A percentile compares a stretch with the other conserved stretches of the same genome.
Conservation (phyloP, 2,888 invertebrate species). For the Orthonevra nobilis region DNA sequence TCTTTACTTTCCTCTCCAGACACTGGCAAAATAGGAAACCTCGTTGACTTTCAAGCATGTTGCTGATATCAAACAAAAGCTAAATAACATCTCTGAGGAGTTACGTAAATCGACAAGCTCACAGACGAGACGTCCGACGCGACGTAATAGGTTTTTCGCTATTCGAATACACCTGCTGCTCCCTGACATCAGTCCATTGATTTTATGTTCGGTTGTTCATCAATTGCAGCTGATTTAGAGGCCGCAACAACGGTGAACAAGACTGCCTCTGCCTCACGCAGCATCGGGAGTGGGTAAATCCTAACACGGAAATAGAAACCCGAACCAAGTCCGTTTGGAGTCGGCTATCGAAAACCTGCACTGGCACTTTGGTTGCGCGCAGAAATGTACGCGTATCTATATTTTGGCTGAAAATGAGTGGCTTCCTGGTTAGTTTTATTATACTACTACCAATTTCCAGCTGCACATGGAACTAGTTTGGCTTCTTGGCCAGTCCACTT, state of each 20-base stretch:
- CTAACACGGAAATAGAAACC: conserved; percentile 54
- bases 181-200: background rate
- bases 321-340: conserved; percentile 24
- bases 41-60: background rate
- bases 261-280: background rate
- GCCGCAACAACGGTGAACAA: conserved; percentile 3
- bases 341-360: conserved; percentile 48
- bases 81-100: conserved; percentile 25
- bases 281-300: conserved; percentile 4
- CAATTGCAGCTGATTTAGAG: conserved; percentile 40
- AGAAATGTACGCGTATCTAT: conserved; percentile 5
- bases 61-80: conserved; percentile 14
- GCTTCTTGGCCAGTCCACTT: conserved; percentile 19
- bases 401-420: conserved; percentile 35
- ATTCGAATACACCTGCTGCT: background rate
- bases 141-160: conserved; percentile 33
- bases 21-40: conserved; percentile 1
- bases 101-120: conserved; percentile 24
- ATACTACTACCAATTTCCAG: conserved; percentile 13
- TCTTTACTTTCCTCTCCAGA: conserved; percentile 39
- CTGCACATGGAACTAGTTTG: conserved; percentile 22
- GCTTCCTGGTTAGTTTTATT: conserved; percentile 56
- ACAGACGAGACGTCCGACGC: background rate
- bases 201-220: conserved; percentile 52
- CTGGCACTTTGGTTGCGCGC: conserved; percentile 4